Conservation (phyloP, 2,888 invertebrate genomes). For the Limnephilus rhombicus region DNA sequence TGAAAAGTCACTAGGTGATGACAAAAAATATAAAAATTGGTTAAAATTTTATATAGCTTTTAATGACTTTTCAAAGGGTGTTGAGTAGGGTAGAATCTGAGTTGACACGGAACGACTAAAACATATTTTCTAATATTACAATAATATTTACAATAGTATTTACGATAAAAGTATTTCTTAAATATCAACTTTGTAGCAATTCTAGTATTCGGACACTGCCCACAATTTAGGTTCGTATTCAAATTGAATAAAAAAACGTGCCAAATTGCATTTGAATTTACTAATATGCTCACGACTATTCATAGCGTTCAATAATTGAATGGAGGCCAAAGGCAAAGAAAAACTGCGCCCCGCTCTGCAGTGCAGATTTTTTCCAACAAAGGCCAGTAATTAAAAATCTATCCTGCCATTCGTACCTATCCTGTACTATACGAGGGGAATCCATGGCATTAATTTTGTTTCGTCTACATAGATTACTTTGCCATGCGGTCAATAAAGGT, state of each 20-base stretch:
- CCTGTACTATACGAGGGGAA: neutral
- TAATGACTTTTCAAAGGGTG: no score
- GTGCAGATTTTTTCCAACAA: slow-evolving; percentile 20
- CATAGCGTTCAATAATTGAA: neutral
- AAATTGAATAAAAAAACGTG: neutral
- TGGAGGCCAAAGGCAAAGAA: neutral
- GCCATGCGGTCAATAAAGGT: neutral
- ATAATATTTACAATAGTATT: neutral
- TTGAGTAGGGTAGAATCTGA: no score
- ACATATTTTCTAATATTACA: neutral
- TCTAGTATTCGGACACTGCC: neutral
- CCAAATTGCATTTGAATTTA: neutral
- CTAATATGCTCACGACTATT: neutral
- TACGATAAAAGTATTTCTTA: neutral
- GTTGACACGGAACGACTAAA: no score
- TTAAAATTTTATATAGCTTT: no score
- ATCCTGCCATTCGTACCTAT: neutral
- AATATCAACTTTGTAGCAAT: neutral
- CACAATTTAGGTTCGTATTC: neutral
- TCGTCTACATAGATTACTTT: neutral
- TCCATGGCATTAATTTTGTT: neutral
- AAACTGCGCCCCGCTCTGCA: neutral
- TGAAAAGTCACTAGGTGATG: no score
- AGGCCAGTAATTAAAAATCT: slow-evolving; percentile 32
- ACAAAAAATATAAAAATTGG: no score